Percentiles rank a stretch among this genome's conserved stretches.
Evolutionary conservation across 2,113 vertebrate genomes (phyloP).

Genomic region (Indri indri): DNA sequence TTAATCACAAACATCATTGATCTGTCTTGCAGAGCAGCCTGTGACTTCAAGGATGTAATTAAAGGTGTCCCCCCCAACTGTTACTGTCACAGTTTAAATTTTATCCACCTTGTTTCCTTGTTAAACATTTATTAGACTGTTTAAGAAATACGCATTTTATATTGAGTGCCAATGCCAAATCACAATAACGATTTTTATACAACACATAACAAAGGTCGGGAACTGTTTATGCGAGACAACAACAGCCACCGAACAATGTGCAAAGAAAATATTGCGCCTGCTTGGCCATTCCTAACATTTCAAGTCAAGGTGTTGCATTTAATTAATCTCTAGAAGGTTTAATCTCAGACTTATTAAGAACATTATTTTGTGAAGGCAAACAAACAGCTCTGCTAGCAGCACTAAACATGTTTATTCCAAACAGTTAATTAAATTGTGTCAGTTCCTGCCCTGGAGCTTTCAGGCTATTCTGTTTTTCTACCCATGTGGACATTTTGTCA

Average conservation of each 20-base stretch:
- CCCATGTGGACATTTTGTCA: constrained; percentile 66
- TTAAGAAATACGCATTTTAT: constrained; percentile 31
- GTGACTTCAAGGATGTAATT: background rate
- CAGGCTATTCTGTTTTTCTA: constrained; percentile 67
- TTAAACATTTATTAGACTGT: constrained; percentile 48
- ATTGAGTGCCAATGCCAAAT: constrained; percentile 33
- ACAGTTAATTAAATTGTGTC: constrained; percentile 70
- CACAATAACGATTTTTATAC: constrained; percentile 18
- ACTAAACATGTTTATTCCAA: constrained; percentile 60
- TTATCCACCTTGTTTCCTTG: constrained; percentile 23
- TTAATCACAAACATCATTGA: background rate
- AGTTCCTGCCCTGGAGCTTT: constrained; percentile 64
- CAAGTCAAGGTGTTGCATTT: constrained; percentile 60
- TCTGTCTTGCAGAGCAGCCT: constrained; percentile 21
- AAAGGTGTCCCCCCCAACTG: background rate
- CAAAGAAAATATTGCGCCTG: background rate
- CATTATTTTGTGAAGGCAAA: constrained; percentile 67
- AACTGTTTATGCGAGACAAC: background rate
- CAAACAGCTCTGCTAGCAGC: constrained; percentile 30
- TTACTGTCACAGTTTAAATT: background rate
- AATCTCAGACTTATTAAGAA: constrained; percentile 67
- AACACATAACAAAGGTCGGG: background rate
- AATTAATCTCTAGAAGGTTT: constrained; percentile 67
- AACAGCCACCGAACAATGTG: background rate
- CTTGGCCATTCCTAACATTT: constrained; percentile 53